Evolutionary conservation across 2,797 vertebrate genomes (phyloP), one percentile per base, ranked within the genome.

Genomic region (Ceyx erithaca): DNA sequence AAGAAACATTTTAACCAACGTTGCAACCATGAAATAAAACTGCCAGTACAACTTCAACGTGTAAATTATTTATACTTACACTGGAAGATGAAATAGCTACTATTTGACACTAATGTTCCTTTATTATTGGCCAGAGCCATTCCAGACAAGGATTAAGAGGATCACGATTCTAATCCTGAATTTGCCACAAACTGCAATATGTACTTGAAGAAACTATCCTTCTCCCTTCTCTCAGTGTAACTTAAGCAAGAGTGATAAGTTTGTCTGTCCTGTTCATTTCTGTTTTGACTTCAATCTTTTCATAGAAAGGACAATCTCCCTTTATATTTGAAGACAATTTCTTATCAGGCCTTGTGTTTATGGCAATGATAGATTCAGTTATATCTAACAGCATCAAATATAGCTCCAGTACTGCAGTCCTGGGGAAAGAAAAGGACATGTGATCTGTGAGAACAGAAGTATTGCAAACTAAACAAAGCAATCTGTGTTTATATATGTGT

Each of bases 381-480:
- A 2, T 30, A 61, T 54, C 33, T 83, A 46, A 35, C 58, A 35
- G 21, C 64, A 69, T 58, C 23, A 72, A 85, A 78, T 28, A 81
- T 0, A 85, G 70, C 30, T 75, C 15, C 54, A 48, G 16, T 18
- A 87, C 21, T 43, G 21, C 43, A 58, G 9, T 30, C 33, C 30
- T 7, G 0, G 20, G 19, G 3, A 1, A 7, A 3, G 5, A 14
- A 45, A 55, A 45, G 10, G 8, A 59, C 30, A 22, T 6, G 21
- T 52, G 49, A 85, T 8, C 31, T 55, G 61, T 23, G 35, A 87
- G 41, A 92, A 71, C 16, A 83, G 14, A 93, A 87, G 37, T n/a
- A 10, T 2, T 22, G 17, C 55, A 57, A 87, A 78, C 37, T 57
- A 80, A 55, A 80, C 19, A 59, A 86, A 83, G 25, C 23, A 64